Base-by-base conservation (phyloP, 2,888 invertebrate species). In the Ennomos quercinarius region DNA sequence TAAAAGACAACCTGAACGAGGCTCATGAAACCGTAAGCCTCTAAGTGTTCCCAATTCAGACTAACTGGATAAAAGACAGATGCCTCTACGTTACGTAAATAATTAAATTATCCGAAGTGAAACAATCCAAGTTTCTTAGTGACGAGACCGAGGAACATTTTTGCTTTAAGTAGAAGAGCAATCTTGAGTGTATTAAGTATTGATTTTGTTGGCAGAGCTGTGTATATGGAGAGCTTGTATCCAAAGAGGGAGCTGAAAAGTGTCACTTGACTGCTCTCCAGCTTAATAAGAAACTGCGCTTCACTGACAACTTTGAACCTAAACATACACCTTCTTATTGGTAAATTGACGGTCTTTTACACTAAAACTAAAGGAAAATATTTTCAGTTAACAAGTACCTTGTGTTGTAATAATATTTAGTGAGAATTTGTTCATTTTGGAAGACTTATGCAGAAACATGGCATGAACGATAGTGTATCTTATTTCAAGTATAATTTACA, bases 211-310 rank as follows among this genome's bases (percentile, higher is more conserved):
- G 45, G 58, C 59, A 64, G 57, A 69, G 72, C 76, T 73, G 74
- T 75, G 69, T 74, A 74, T 78, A 77, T 69, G 73, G 76, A 81
- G 81, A 82, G 85, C 80, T 84, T 82, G 74, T 81, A 80, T 71
- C 69, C 76, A 80, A 82, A 76, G 76, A 83, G 83, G 83, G 86
- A 88, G 86, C 84, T 66, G 80, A 81, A 74, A 77, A 90, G 89
- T 70, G 76, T 63, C 68, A 70, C 90, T 90, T 87, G 88, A 87
- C 84, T 83, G 83, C 70, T 71, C 87, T 89, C 68, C 76, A 84
- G 77, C 74, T 86, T 88, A 89, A 89, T 87, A 90, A 90, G 86
- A 74, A 77, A 78, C 64, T 39, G 79, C 81, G 80, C 84, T 86
- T 84, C 70, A 69, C 78, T 76, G 78, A 73, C 79, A 72, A 70